Conservation (phyloP, 2,888 invertebrate species). For the Ariolimax columbianus region DNA sequence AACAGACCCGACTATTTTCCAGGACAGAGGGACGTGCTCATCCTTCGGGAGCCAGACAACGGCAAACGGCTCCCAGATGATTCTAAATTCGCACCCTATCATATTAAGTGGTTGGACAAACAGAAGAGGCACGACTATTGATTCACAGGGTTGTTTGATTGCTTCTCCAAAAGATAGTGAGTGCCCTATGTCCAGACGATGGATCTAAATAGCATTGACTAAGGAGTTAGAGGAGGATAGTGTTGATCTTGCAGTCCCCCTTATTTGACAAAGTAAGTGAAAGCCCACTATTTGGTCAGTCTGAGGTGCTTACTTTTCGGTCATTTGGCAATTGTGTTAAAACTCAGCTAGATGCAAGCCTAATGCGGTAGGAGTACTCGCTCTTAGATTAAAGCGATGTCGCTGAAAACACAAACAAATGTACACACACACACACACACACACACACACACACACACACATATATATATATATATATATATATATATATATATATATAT, state of each 20-base stretch:
- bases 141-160: background rate
- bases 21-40: slow-evolving; percentile 13
- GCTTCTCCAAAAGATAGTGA: slow-evolving; percentile 7
- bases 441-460: too few relatives aligned
- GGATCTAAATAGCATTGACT: background rate
- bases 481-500: too few relatives aligned
- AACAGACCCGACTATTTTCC: slow-evolving; percentile 24
- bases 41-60: slow-evolving; percentile 15
- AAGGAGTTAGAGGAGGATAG: slow-evolving; percentile 6
- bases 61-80: slow-evolving; percentile 28
- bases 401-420: background rate
- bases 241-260: background rate
- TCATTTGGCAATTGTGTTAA: background rate
- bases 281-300: slow-evolving; percentile 16
- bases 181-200: slow-evolving; percentile 3
- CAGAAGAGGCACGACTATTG: slow-evolving; percentile 26
- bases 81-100: slow-evolving; percentile 38
- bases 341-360: background rate
- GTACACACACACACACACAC: background rate
- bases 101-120: slow-evolving; percentile 35
- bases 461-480: too few relatives aligned
- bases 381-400: background rate
- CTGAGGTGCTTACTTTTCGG: background rate
- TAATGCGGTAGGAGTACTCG: background rate
- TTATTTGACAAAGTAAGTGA: slow-evolving; percentile 23